Conservation (phyloP, 2,797 vertebrate species). For the Coregonus suidteri region DNA sequence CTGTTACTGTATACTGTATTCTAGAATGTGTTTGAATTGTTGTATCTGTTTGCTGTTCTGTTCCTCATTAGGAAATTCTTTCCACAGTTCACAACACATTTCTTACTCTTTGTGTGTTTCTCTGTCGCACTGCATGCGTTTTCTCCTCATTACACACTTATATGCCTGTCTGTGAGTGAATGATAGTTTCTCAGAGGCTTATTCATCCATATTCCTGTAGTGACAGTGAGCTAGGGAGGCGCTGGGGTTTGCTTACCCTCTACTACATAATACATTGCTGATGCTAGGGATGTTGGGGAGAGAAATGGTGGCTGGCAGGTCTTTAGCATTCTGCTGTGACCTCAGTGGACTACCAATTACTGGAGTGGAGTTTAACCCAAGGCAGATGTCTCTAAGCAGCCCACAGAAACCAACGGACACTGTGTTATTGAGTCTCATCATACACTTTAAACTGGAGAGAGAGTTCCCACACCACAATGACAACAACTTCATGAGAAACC, state of each 20-base stretch:
- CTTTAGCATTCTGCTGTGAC: conserved; percentile 13
- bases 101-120: neutral
- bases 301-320: neutral
- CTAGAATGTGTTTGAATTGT: neutral
- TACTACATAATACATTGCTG: conserved; percentile 12
- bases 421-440: neutral
- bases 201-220: neutral
- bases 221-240: neutral
- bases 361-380: conserved; percentile 19
- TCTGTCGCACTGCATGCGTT: conserved; percentile 5
- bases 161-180: neutral
- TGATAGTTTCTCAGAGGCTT: neutral
- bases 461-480: neutral
- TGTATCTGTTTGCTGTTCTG: neutral
- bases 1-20: neutral
- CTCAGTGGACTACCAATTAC: conserved; percentile 6
- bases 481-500: neutral
- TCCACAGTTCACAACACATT: neutral
- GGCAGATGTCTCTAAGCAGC: conserved; percentile 23
- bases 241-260: conserved; percentile 12
- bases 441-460: conserved; percentile 13
- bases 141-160: neutral
- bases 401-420: conserved; percentile 16
- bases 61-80: neutral
- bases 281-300: conserved; percentile 1